Evolutionary conservation across 2,797 vertebrate genomes (phyloP), one percentile per base, ranked within the genome.

Genomic region (Antrozous pallidus): DNA sequence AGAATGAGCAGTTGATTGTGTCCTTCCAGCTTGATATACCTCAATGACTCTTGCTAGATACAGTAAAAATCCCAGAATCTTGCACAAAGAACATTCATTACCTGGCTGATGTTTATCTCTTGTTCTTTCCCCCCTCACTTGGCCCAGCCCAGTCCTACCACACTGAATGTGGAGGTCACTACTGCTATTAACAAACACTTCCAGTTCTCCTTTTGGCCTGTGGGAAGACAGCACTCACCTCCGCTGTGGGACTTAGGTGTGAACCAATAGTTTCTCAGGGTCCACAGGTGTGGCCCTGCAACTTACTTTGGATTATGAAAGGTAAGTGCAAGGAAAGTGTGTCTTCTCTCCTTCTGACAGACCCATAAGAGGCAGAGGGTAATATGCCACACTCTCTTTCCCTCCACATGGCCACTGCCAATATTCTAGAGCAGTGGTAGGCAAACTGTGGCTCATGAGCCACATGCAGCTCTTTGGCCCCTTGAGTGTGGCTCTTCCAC

Each of bases 71-170:
- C 73, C 58, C 40, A 26, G 28, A 79, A 49, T 7, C 31, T 2
- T 17, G 42, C 17, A 16, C 12, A 3, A 20, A 26, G 83, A 24
- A 24, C 33, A 38, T 56, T 56, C 16, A 1, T 13, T 51, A 33
- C 38, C 38, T 63, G 47, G 47, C 31, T 2, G 0, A 14, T 33
- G 33, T 33, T n/a, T n/a, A 1, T 3, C 12, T 56, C 28, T 63
- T 24, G 18, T 40, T 33, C 18, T 8, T 8, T 9, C 18, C 16
- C 16, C 16, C 10, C 20, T 22, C 7, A 4, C 12, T 0, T 5
- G 11, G 8, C 42, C 12, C 7, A 9, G 9, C 14, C 7, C 18
- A 5, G 2, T 42, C 63, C 11, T 1, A 11, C 18, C 40, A 8
- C 4, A 33, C 6, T 13, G 14, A 33, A 31, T 31, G 12, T 51